Percentiles rank a stretch among this genome's conserved stretches.
Conservation (phyloP, 2,888 invertebrate genomes). For the Cynaeus angustus region DNA sequence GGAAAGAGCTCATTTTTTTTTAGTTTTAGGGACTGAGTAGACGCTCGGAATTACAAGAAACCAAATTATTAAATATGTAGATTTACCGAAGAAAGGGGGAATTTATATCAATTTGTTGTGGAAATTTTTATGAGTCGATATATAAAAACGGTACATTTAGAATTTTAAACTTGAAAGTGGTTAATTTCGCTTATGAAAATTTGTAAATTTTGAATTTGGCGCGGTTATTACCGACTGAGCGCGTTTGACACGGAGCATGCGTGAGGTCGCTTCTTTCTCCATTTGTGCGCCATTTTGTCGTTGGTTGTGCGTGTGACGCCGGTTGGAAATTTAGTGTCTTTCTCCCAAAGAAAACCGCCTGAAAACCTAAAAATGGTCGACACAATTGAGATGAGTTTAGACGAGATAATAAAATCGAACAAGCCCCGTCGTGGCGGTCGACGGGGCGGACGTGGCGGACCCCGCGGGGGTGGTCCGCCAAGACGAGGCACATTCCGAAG, state of each 20-base stretch:
- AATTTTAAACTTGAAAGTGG: too few relatives aligned
- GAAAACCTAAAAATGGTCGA: slow-evolving; percentile 82
- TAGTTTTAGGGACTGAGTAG: too few relatives aligned
- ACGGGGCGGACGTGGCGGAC: slow-evolving; percentile 72
- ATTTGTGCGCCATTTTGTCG: slow-evolving; percentile 47
- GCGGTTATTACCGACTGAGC: slow-evolving; percentile 20
- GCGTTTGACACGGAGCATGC: not conserved
- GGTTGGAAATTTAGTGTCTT: slow-evolving; percentile 12
- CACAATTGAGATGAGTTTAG: slow-evolving; percentile 97
- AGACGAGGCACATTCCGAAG: slow-evolving; percentile 73
- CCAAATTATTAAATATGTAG: too few relatives aligned
- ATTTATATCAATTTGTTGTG: too few relatives aligned
- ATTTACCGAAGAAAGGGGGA: too few relatives aligned
- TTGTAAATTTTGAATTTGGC: slow-evolving; percentile 11
- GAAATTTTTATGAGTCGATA: too few relatives aligned
- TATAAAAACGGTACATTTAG: too few relatives aligned
- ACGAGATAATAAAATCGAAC: slow-evolving; percentile 94
- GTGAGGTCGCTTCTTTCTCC: slow-evolving; percentile 3
- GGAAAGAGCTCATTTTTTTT: too few relatives aligned
- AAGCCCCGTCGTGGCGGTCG: slow-evolving; percentile 80
- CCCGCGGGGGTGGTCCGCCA: slow-evolving; percentile 73
- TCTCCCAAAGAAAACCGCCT: not conserved
- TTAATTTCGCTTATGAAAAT: not conserved
- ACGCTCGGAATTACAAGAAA: too few relatives aligned
- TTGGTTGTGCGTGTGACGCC: slow-evolving; percentile 23